Evolutionary conservation across 2,888 invertebrate species (phyloP), one percentile per base, ranked within the genome.

Genomic region (Spicauda simplicius): DNA sequence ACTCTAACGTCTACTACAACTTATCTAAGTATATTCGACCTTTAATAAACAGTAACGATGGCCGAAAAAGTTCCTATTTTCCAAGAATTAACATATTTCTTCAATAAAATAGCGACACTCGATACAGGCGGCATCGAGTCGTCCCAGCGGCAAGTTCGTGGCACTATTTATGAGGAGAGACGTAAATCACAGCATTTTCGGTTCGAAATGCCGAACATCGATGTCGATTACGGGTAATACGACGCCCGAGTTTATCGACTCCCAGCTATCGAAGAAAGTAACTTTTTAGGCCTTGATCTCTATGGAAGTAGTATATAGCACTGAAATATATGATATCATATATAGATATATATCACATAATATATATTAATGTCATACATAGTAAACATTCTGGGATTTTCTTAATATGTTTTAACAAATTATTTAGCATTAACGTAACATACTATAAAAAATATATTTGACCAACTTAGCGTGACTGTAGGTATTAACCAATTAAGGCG

Each of bases 51-150:
- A 10, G 37, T 7, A 33, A 53, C 14, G 33, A 52, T 33, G 53
- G 12, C 41, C 54, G 20, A 54, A 12, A 20, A n/a, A 11, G 12
- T 18, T 19, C 41, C 52, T 37, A 25, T 53, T 64, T 64, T 14
- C 25, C 3, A 37, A 56, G 58, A 25, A 41, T 65, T 65, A 59
- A 54, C 54, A 65, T 65, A 59, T 65, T 65, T 59, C 65, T 59
- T 41, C 53, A 65, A 65, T 65, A 65, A 65, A 65, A 58, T 58
- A 53, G 58, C 58, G 58, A 65, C 64, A 20, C 25, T 45, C 64
- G 64, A 19, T 64, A 64, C 41, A 52, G 52, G 12, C 41, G 37
- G 14, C 37, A 53, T 25, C 45, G 16, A 53, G 37, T 58, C 41
- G 58, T 53, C 64, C 58, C 58, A 50, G 20, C 53, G 53, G 58